phyloP scores from a whole-genome alignment of 2,113 vertebrate genomes.

The Triplophysa siluroides region DNA sequence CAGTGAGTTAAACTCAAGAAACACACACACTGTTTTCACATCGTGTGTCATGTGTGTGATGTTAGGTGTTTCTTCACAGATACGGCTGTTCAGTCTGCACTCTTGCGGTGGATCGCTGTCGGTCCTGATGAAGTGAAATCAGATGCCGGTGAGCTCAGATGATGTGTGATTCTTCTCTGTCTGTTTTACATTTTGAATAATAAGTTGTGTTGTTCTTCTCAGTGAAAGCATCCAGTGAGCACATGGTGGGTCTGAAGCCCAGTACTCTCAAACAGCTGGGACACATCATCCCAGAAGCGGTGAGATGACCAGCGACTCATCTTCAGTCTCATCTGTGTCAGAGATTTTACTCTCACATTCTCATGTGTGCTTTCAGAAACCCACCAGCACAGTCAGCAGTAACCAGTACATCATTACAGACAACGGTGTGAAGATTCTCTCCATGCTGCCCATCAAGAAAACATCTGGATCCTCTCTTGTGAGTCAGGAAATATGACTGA shows the following conservation, averaged over 20 bases:
- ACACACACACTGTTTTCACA: not conserved
- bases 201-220: slow-evolving; percentile 44
- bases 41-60: not conserved
- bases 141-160: slow-evolving; percentile 40
- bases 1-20: slow-evolving; percentile 62
- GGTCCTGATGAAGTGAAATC: slow-evolving; percentile 62
- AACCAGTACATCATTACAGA: slow-evolving; percentile 68
- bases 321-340: not conserved
- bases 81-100: slow-evolving; percentile 30
- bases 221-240: slow-evolving; percentile 74
- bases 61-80: not conserved
- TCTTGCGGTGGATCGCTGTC: slow-evolving; percentile 71
- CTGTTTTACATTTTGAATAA: not conserved
- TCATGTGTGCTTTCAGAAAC: slow-evolving; percentile 42
- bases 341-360: not conserved
- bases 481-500: slow-evolving; percentile 48
- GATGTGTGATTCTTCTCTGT: not conserved
- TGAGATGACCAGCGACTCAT: slow-evolving; percentile 34
- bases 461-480: slow-evolving; percentile 66
- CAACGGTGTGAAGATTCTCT: slow-evolving; percentile 68
- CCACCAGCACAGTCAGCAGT: slow-evolving; percentile 37
- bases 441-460: slow-evolving; percentile 72
- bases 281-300: slow-evolving; percentile 61
- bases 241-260: slow-evolving; percentile 85
- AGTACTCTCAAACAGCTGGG: slow-evolving; percentile 78